A percentile compares a stretch with the other conserved stretches of the same genome.
Conservation (phyloP, 2,113 vertebrate species). For the Varanus komodoensis region DNA sequence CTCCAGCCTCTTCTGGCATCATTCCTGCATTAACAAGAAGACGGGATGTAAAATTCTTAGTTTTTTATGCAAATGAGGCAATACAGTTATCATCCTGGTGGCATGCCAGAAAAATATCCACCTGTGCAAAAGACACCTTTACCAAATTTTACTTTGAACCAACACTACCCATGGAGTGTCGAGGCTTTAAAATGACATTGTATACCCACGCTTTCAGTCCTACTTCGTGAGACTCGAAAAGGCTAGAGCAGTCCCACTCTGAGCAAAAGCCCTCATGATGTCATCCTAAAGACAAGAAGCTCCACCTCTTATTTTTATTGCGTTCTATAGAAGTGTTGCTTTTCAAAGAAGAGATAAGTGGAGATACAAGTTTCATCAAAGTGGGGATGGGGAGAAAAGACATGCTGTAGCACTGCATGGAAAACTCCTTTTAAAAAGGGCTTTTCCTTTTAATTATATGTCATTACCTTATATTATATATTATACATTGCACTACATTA, state of each 20-base stretch:
- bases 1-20: not conserved
- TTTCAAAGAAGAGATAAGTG: too few relatives aligned
- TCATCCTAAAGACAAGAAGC: not conserved
- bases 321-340: too few relatives aligned
- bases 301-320: not conserved
- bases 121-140: not conserved
- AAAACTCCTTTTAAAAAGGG: too few relatives aligned
- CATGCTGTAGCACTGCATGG: too few relatives aligned
- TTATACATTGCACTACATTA: too few relatives aligned
- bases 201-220: not conserved
- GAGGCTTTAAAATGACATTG: not conserved
- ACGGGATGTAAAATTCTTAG: constrained; percentile 1
- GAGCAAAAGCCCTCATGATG: not conserved
- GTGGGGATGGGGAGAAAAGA: too few relatives aligned
- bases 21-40: constrained; percentile 20
- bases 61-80: constrained; percentile 7
- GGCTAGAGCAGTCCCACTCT: too few relatives aligned
- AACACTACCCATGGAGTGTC: not conserved
- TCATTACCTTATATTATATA: too few relatives aligned
- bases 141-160: not conserved
- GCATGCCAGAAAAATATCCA: not conserved
- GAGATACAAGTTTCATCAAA: too few relatives aligned
- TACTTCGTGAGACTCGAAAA: not conserved
- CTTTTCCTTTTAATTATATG: too few relatives aligned
- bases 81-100: not conserved